Evolutionary conservation across 1,140 invertebrate genomes (phyloP), one percentile per base, ranked within the genome.

Genomic region (Leptinotarsa lineolata): DNA sequence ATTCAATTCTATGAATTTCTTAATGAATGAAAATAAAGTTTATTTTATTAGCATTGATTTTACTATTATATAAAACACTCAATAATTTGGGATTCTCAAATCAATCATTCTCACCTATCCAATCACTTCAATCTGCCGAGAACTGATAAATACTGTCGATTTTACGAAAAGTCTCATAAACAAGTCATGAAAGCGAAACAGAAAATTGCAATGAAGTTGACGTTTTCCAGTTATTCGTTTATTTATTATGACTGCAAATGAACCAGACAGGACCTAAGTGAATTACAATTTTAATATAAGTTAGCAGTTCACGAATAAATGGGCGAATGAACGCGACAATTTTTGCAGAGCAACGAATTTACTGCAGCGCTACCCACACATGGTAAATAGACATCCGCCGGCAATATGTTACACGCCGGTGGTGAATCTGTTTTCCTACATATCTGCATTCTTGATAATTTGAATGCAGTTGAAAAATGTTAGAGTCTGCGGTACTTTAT

Each of bases 371-470:
- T 70, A 65, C 70, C 46, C 64, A 44, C 70, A 67, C 66, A 75
- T 72, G 65, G 66, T 75, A 69, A 75, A 75, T 64, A 75, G 70
- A 63, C 65, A 64, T 68, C 60, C 67, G 67, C 21, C 48, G 66
- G 58, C 70, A 75, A 75, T 75, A 75, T 75, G 74, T 75, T 75
- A 75, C 74, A 72, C 64, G 58, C 20, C 63, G 70, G 60, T 60
- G 69, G 71, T 48, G 30, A 39, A 39, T 39, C 30, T 39, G 30
- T 39, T 39, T 39, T 39, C 30, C 30, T n/a, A n/a, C n/a, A n/a
- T n/a, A n/a, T n/a, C 11, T 59, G 58, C 58, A 59, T 59, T 59
- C 30, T 39, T 11, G 8, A 39, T 39, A 39, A 39, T 39, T 39
- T 8, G 8, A 39, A 39, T 39, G 30, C 30, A 39, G 8, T 11